These are phyloP conservation scores for Eublepharis macularius DNA, from an alignment of 2,113 vertebrate genomes.

Conservation along the genomic window DNA sequence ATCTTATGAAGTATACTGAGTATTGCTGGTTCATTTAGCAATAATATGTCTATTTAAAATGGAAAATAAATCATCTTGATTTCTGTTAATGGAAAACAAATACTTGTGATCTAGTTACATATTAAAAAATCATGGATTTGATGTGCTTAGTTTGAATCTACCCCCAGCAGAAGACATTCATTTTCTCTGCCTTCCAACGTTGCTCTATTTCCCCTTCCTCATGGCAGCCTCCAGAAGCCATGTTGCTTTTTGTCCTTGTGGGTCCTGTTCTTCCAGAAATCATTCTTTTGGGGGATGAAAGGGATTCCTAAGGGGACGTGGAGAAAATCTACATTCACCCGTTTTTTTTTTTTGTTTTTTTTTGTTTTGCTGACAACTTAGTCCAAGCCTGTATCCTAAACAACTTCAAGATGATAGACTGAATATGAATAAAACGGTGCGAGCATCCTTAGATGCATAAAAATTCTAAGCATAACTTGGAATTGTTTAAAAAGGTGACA, in stretches of 20 bases:
- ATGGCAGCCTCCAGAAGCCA: no score
- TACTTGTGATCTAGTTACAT: background rate
- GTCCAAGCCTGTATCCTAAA: background rate
- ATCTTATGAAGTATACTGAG: slow-evolving; percentile 12
- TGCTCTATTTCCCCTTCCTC: no score
- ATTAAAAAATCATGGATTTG: background rate
- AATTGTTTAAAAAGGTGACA: background rate
- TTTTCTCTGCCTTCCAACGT: no score
- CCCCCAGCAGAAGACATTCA: no score
- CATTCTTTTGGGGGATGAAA: no score
- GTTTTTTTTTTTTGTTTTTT: no score
- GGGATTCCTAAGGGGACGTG: no score
- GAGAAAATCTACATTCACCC: no score
- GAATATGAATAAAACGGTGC: background rate
- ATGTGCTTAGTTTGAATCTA: background rate
- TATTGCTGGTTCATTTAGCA: background rate
- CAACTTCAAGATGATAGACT: background rate
- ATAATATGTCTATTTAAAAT: background rate
- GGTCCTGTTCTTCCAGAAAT: no score
- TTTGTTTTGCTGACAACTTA: no score
- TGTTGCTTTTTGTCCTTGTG: no score
- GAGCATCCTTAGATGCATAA: background rate
- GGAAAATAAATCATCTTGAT: background rate
- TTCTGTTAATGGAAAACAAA: background rate
- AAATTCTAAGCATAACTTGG: background rate